A percentile compares a stretch with the other conserved stretches of the same genome.
Conservation (phyloP, 1,140 invertebrate species). For the Drosophila lacertosa region DNA sequence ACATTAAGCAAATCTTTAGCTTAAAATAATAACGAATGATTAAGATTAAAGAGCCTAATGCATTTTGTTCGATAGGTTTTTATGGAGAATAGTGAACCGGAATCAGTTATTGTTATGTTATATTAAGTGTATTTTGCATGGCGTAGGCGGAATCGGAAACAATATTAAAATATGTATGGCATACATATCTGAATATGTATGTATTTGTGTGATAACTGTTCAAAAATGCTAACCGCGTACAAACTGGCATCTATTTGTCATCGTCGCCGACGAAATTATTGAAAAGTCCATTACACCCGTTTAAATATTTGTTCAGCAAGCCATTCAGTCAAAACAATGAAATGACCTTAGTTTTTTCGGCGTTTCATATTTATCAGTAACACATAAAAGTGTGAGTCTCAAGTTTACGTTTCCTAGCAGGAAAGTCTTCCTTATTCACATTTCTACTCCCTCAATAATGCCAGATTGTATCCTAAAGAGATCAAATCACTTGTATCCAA, state of each 20-base stretch:
- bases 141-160: slow-evolving; percentile 63
- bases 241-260: slow-evolving; percentile 55
- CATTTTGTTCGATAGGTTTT: too few relatives aligned
- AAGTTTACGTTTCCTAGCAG: neutral
- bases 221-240: slow-evolving; percentile 54
- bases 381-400: neutral
- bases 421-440: neutral
- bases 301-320: slow-evolving; percentile 58
- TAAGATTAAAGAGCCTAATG: too few relatives aligned
- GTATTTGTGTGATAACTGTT: slow-evolving; percentile 33
- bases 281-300: slow-evolving; percentile 54
- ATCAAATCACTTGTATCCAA: neutral
- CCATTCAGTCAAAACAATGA: slow-evolving; percentile 29
- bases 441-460: too few relatives aligned
- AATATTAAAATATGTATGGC: slow-evolving; percentile 22
- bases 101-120: slow-evolving; percentile 35
- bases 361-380: slow-evolving; percentile 7
- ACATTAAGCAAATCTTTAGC: too few relatives aligned
- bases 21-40: too few relatives aligned
- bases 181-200: neutral
- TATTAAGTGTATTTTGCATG: slow-evolving; percentile 1
- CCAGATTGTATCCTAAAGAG: neutral
- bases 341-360: slow-evolving; percentile 28
- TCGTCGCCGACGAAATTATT: slow-evolving; percentile 27
- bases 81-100: slow-evolving; percentile 46